These are phyloP conservation scores for Neodon shergylaensis DNA, from an alignment of 2,113 vertebrate genomes.

Conservation along the genomic window DNA sequence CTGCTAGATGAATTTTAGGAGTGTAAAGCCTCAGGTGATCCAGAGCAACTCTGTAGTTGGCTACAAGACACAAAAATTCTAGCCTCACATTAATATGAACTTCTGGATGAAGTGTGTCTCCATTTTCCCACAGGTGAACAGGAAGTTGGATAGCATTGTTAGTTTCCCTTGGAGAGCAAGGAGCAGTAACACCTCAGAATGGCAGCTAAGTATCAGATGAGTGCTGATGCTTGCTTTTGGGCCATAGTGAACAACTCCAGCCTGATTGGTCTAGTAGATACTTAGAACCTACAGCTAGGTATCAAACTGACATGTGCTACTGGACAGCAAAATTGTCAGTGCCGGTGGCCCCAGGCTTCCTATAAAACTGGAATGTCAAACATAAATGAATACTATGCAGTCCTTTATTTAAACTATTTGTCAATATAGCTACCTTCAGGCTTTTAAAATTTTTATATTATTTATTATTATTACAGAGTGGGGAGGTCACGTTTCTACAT, in stretches of 20 bases:
- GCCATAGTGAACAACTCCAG: constrained; percentile 99
- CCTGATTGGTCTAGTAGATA: constrained; percentile 96
- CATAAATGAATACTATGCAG: constrained; percentile 85
- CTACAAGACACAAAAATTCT: constrained; percentile 96
- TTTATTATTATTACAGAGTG: neutral
- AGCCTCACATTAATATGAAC: constrained; percentile 98
- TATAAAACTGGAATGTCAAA: constrained; percentile 96
- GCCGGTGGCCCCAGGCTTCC: constrained; percentile 93
- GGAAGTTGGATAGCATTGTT: constrained; percentile 90
- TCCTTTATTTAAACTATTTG: constrained; percentile 84
- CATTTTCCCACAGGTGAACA: constrained; percentile 98
- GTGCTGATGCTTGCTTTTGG: constrained; percentile 94
- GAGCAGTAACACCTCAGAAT: constrained; percentile 98
- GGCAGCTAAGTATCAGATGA: constrained; percentile 98
- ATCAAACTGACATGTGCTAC: constrained; percentile 94
- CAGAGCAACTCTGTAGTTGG: constrained; percentile 98
- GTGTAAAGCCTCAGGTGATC: constrained; percentile 93
- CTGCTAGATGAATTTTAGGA: constrained; percentile 93
- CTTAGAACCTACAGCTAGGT: constrained; percentile 96
- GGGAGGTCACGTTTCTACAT: neutral
- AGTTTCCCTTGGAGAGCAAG: constrained; percentile 97
- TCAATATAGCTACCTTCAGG: constrained; percentile 91
- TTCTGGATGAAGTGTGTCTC: constrained; percentile 97
- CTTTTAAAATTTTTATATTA: neutral
- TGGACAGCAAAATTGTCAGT: constrained; percentile 97